Evolutionary conservation across 2,888 invertebrate genomes (phyloP).

Genomic region (Adelphocoris suturalis): DNA sequence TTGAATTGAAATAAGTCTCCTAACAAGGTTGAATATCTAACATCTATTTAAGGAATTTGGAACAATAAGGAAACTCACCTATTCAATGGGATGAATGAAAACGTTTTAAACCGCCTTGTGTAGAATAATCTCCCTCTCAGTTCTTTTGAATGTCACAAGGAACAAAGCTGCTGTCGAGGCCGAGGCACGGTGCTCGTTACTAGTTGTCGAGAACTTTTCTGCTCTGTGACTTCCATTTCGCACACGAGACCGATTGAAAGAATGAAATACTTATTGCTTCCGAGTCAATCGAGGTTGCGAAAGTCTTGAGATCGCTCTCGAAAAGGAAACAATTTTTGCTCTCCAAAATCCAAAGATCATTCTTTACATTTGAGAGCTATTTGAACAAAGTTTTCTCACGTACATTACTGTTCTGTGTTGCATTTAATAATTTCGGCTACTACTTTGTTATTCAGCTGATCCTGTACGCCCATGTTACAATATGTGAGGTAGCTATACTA

Average conservation of each 20-base stretch:
- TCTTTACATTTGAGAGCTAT: no score
- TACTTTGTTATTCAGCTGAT: no score
- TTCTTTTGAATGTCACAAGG: constrained; percentile 29
- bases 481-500: no score
- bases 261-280: background rate
- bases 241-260: background rate
- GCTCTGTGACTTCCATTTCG: no score
- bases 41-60: background rate
- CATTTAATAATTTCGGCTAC: no score
- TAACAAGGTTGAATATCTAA: no score
- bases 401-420: no score
- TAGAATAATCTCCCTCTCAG: background rate
- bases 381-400: no score
- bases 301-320: background rate
- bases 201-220: background rate
- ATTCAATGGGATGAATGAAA: background rate
- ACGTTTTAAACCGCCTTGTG: background rate
- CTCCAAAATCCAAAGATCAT: no score
- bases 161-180: background rate
- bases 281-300: background rate
- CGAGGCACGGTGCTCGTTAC: constrained; percentile 15
- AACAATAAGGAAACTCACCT: background rate
- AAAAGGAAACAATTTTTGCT: no score
- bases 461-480: no score
- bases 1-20: no score